phyloP scores from a whole-genome alignment of 2,888 invertebrate species.

The Taenaris catops region DNA sequence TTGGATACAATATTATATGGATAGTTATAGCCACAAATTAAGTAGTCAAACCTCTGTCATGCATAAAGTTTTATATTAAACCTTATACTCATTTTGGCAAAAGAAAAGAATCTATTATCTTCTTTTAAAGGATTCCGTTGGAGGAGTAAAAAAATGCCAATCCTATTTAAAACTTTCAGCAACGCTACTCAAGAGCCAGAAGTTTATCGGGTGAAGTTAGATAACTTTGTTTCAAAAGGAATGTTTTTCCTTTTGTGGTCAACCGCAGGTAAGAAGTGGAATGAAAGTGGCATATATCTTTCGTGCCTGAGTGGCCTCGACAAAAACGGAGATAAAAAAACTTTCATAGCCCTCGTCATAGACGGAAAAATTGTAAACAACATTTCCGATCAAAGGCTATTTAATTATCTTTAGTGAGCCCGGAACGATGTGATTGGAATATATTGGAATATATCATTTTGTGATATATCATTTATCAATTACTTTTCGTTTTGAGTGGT shows the following conservation, averaged over 20 bases:
- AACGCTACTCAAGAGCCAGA: constrained; percentile 21
- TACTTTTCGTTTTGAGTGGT: too few species aligned
- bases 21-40: too few species aligned
- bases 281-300: constrained; percentile 29
- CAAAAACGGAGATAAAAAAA: constrained; percentile 26
- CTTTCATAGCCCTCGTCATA: constrained; percentile 18
- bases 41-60: too few species aligned
- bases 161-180: constrained; percentile 26
- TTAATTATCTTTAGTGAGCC: too few species aligned
- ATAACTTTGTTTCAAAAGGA: constrained; percentile 24
- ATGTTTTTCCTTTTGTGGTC: constrained; percentile 25
- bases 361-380: constrained; percentile 22
- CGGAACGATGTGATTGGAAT: too few species aligned
- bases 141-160: constrained; percentile 15
- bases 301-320: constrained; percentile 23
- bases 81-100: too few species aligned
- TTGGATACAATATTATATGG: too few species aligned
- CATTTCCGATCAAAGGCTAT: constrained; percentile 15
- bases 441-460: too few species aligned
- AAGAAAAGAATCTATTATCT: not conserved
- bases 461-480: too few species aligned
- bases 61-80: too few species aligned
- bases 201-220: constrained; percentile 24
- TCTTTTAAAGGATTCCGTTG: constrained; percentile 9
- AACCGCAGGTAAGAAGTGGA: constrained; percentile 27